These are phyloP conservation scores for Apodemus speciosus DNA, from an alignment of 2,113 vertebrate genomes.

Conservation along the genomic window DNA sequence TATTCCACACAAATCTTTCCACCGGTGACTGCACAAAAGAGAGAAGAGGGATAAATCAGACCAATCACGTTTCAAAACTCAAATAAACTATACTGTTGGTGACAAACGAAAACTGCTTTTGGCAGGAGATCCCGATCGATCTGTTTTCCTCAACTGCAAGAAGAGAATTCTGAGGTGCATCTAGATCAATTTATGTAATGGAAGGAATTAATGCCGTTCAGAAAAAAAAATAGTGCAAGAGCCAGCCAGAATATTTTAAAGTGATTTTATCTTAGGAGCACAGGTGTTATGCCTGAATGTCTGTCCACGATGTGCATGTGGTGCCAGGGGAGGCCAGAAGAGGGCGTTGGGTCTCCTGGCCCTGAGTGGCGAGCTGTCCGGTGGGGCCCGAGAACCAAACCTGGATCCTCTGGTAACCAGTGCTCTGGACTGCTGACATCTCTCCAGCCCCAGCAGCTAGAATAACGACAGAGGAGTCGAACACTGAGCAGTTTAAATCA, in stretches of 20 bases:
- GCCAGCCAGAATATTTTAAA: background rate
- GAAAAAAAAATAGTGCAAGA: conserved; percentile 38
- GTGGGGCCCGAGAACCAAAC: background rate
- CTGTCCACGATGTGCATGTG: background rate
- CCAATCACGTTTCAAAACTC: background rate
- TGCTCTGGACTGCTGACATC: background rate
- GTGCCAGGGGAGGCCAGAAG: background rate
- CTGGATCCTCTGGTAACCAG: background rate
- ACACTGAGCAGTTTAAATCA: background rate
- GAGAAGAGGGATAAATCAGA: background rate
- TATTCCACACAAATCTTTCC: background rate
- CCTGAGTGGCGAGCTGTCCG: background rate
- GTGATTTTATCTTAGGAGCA: background rate
- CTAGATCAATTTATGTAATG: conserved; percentile 9
- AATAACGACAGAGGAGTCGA: background rate
- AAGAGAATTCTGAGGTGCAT: background rate
- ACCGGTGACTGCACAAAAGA: background rate
- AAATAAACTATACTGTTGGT: background rate
- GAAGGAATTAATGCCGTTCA: conserved; percentile 34
- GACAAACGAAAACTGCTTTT: conserved; percentile 25
- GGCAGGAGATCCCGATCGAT: background rate
- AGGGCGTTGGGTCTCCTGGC: background rate
- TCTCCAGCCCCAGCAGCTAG: background rate
- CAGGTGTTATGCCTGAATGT: background rate
- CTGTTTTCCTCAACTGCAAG: conserved; percentile 21